A percentile compares a stretch with the other conserved stretches of the same genome.
These are phyloP conservation scores for Spicauda simplicius DNA, from an alignment of 2,888 invertebrate genomes.

Conservation along the genomic window DNA sequence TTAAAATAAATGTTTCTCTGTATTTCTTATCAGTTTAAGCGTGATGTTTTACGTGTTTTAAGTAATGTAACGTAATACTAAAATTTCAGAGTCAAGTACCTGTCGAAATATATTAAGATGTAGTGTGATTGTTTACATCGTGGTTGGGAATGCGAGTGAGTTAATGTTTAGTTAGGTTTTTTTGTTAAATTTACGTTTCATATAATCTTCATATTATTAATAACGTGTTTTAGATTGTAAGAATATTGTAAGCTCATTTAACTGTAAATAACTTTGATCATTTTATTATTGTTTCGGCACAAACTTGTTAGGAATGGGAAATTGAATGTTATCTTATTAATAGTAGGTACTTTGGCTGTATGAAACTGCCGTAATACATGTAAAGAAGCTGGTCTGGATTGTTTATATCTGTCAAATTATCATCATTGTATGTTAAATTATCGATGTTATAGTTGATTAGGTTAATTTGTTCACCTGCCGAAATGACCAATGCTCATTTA, in stretches of 20 bases:
- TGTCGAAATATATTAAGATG: slow-evolving; percentile 28
- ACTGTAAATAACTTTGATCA: neutral
- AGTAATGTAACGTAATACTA: slow-evolving; percentile 20
- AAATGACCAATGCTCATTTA: neutral
- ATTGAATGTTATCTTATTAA: neutral
- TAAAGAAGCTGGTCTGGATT: neutral
- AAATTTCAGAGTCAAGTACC: slow-evolving; percentile 37
- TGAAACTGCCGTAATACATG: neutral
- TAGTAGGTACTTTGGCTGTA: neutral
- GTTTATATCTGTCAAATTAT: slow-evolving; percentile 1
- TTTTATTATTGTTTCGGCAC: neutral
- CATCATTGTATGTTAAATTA: neutral
- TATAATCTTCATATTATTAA: neutral
- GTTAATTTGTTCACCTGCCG: neutral
- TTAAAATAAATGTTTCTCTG: slow-evolving; percentile 16
- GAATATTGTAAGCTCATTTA: too few species aligned
- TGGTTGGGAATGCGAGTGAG: slow-evolving; percentile 12
- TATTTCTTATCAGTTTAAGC: slow-evolving; percentile 22
- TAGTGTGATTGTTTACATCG: slow-evolving; percentile 18
- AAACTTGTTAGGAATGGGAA: neutral
- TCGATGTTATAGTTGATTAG: neutral
- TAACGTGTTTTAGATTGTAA: neutral
- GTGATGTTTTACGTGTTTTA: slow-evolving; percentile 17
- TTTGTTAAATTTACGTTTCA: neutral
- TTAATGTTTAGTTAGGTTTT: slow-evolving; percentile 8